Evolutionary conservation across 1,140 invertebrate genomes (phyloP).

Genomic region (Temnothorax longispinosus): DNA sequence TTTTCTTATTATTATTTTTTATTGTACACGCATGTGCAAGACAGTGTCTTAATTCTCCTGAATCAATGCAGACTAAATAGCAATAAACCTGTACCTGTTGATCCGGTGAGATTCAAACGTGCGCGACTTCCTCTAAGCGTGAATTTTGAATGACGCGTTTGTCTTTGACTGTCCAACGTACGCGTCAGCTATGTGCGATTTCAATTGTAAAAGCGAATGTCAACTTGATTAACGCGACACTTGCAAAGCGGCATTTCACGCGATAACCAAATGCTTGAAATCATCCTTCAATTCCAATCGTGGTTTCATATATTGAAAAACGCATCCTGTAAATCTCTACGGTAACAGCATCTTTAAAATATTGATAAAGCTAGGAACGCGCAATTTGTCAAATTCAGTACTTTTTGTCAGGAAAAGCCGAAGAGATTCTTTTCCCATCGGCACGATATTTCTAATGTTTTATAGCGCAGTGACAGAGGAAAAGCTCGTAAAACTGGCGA

Average conservation of each 20-base stretch:
- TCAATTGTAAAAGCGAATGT: neutral
- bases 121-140: neutral
- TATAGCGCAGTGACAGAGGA: neutral
- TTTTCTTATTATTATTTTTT: slow-evolving; percentile 8
- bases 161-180: neutral
- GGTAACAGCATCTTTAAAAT: neutral
- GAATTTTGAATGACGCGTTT: slow-evolving; percentile 26
- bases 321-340: neutral
- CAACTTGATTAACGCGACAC: slow-evolving; percentile 7
- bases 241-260: neutral
- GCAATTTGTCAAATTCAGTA: slow-evolving; percentile 20
- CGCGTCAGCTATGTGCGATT: neutral
- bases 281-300: neutral
- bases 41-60: neutral
- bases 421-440: slow-evolving; percentile 14
- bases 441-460: slow-evolving; percentile 34
- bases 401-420: neutral
- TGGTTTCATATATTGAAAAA: slow-evolving; percentile 6
- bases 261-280: neutral
- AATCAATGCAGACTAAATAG: slow-evolving; percentile 17
- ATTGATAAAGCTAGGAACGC: slow-evolving; percentile 4
- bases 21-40: neutral
- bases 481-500: slow-evolving; percentile 26
- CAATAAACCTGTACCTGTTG: slow-evolving; percentile 43
- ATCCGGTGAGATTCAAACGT: neutral